phyloP scores from a whole-genome alignment of 2,113 vertebrate species.

The Oryzias celebensis region DNA sequence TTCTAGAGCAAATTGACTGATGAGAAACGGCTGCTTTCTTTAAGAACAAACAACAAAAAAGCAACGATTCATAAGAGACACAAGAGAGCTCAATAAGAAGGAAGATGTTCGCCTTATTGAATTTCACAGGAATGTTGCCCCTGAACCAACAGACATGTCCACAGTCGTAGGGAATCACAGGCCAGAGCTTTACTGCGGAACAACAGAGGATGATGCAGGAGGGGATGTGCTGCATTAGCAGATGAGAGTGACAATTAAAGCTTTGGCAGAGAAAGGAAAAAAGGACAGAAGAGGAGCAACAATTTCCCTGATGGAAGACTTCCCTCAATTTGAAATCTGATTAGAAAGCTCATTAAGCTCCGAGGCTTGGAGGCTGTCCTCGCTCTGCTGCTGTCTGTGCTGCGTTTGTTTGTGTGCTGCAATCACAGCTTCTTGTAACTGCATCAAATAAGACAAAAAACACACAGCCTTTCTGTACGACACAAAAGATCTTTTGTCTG shows the following conservation, averaged over 20 bases:
- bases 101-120: constrained; percentile 8
- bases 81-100: constrained; percentile 8
- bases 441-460: constrained; percentile 5
- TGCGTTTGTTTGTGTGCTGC: constrained; percentile 1
- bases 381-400: constrained; percentile 1
- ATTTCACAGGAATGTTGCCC: constrained; percentile 39
- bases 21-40: constrained; percentile 1
- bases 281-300: constrained; percentile 26
- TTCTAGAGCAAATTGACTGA: constrained; percentile 4
- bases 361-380: constrained; percentile 31
- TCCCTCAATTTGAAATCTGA: constrained; percentile 60
- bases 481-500: neutral
- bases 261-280: constrained; percentile 37
- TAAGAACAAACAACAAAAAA: neutral
- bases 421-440: constrained; percentile 4
- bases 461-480: neutral
- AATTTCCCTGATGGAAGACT: constrained; percentile 67
- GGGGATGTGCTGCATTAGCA: constrained; percentile 42
- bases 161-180: constrained; percentile 8
- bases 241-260: constrained; percentile 50
- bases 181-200: constrained; percentile 13
- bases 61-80: constrained; percentile 1
- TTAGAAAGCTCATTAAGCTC: constrained; percentile 62
- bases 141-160: constrained; percentile 8
- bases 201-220: constrained; percentile 23